Evolutionary conservation across 2,113 vertebrate species (phyloP), one percentile per base, ranked within the genome.

Genomic region (Spea bombifrons): DNA sequence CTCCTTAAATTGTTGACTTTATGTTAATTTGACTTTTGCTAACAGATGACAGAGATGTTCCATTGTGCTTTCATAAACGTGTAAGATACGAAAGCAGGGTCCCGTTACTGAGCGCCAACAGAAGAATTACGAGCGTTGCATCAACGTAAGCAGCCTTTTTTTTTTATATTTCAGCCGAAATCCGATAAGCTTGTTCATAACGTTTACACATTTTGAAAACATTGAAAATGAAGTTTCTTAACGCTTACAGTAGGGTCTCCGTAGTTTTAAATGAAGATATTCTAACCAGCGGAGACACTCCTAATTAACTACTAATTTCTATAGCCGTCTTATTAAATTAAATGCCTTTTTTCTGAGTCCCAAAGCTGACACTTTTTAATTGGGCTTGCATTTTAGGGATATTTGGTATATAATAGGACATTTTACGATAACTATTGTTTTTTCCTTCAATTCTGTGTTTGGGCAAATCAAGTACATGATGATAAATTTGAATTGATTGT

Each of bases 241-340:
- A 80, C 49, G 64, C 66, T 43, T 67, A 59, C 52, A 73, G 63
- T 73, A 66, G 45, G 67, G 64, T 16, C 50, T 67, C 67, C 70
- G 53, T 48, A 57, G 49, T 80, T 30, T 66, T 80, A 46, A 47
- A 73, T 80, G 65, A 80, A 73, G 63, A 67, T 73, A 48, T 57
- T 68, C 50, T 73, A 43, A 67, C 15, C 49, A 57, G 64, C 68
- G 10, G 69, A 78, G 68, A 8, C 48, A 12, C 43, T 66, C 69
- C 48, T 73, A 72, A 80, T 78, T 78, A 78, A 64, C 59, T 66
- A 55, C 76, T 79, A 72, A 79, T 80, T 80, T 67, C 77, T n/a
- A 67, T 30, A 5, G 17, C n/a, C 66, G 71, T 67, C 63, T 80
- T 80, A 71, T 78, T 71, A 72, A 73, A 73, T 73, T 50, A 80